Evolutionary conservation across 2,797 vertebrate species (phyloP).

Genomic region (Sebastes iracundus): DNA sequence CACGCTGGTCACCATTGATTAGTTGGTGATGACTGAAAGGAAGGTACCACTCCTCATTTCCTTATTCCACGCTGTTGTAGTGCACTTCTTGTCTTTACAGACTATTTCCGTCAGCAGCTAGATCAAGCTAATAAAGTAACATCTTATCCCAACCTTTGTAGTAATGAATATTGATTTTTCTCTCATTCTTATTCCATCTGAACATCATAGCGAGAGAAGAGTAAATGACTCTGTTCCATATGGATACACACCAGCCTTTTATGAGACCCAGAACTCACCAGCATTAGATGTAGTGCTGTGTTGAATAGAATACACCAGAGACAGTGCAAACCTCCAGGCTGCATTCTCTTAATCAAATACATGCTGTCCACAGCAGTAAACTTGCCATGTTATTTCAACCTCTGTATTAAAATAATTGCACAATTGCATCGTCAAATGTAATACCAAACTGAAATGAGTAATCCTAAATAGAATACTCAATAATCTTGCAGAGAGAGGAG

Average conservation of each 20-base stretch:
- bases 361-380: not conserved
- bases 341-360: not conserved
- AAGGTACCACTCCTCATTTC: not conserved
- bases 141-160: slow-evolving; percentile 11
- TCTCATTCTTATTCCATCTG: slow-evolving; percentile 16
- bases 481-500: not conserved
- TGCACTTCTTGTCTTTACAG: not conserved
- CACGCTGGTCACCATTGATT: not conserved
- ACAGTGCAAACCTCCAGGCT: not conserved
- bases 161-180: slow-evolving; percentile 7
- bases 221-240: slow-evolving; percentile 1
- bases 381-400: not conserved
- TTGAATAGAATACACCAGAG: slow-evolving; percentile 10
- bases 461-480: not conserved
- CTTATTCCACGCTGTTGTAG: not conserved
- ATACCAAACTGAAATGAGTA: not conserved
- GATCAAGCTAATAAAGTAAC: not conserved
- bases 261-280: slow-evolving; percentile 32
- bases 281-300: slow-evolving; percentile 16
- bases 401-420: not conserved
- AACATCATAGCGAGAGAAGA: not conserved
- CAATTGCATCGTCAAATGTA: not conserved
- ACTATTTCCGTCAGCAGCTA: not conserved
- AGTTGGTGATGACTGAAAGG: not conserved
- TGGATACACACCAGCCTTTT: slow-evolving; percentile 10